A percentile compares a stretch with the other conserved stretches of the same genome.
Evolutionary conservation across 2,113 vertebrate species (phyloP).

Genomic region (Callocephalon fimbriatum): DNA sequence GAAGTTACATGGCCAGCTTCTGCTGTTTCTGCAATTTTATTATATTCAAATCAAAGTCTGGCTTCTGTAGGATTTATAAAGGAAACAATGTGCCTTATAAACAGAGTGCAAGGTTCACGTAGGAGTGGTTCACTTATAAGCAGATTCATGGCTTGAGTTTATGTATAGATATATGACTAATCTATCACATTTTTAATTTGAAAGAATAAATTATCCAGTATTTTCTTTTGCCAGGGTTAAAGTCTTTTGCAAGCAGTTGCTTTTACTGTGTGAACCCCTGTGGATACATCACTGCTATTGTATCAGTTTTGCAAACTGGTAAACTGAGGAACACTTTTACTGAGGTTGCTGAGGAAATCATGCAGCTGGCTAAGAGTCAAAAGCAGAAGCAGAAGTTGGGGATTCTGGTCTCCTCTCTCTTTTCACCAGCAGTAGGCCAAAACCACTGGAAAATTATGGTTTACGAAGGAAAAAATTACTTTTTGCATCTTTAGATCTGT

Average conservation of each 20-base stretch:
- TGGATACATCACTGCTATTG: background rate
- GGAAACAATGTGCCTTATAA: conserved; percentile 52
- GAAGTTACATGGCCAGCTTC: conserved; percentile 41
- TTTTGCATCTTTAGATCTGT: background rate
- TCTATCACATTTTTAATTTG: conserved; percentile 32
- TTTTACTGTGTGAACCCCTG: background rate
- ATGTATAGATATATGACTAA: background rate
- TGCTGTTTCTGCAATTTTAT: conserved; percentile 63
- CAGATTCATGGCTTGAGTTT: conserved; percentile 12
- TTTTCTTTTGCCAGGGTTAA: background rate
- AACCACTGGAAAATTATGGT: background rate
- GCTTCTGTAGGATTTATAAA: conserved; percentile 24
- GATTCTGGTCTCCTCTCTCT: background rate
- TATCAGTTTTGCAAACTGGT: background rate
- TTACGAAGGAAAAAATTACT: background rate
- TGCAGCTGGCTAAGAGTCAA: background rate
- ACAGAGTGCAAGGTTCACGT: conserved; percentile 36
- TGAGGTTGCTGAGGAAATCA: background rate
- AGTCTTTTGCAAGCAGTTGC: background rate
- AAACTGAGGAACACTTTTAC: conserved; percentile 32
- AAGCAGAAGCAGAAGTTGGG: background rate
- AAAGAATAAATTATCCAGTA: background rate
- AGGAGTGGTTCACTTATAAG: conserved; percentile 36
- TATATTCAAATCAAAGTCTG: conserved; percentile 40
- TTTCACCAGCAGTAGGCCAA: background rate